Base-by-base conservation (phyloP, 2,888 invertebrate species). In the Eupithecia centaureata region DNA sequence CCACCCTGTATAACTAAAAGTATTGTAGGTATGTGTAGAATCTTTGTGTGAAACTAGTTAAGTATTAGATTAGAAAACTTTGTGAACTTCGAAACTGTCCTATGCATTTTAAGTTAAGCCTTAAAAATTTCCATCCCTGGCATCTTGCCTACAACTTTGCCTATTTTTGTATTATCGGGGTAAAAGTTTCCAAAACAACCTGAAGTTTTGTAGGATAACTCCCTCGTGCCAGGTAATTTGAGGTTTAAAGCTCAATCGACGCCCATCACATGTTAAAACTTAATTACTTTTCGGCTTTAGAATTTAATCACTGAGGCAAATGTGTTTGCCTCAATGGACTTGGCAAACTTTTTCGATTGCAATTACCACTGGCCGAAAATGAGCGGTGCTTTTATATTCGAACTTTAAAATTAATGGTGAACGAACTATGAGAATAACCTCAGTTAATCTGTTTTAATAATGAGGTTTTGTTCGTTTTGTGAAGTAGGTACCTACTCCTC, bases 281-380 rank as follows among this genome's bases (percentile, higher is more conserved):
- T 76, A 77, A 78, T 79, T 77, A 77, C 73, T 76, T 79, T 47
- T 73, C 68, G 32, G 64, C 64, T 71, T 73, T 71, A 58, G 65
- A 52, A 61, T 61, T 70, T 70, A 71, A 71, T 74, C 70, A 65
- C 71, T 67, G 63, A 32, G 67, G 65, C 42, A 28, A 63, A 61
- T 30, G 12, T 67, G 51, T 67, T 68, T 65, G 65, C 64, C 27
- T 28, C 61, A 47, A 59, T 67, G 33, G 57, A 25, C 56, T 32
- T 30, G 12, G 18, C 35, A 32, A 63, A 63, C 57, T 33, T 51
- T 57, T 66, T 57, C 33, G 13, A 12, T 64, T 52, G 38, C 47
- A 28, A 61, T 56, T 8, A 13, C 12, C 2, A 22, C 13, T 18
- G 25, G 25, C 52, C 10, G 32, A 27, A 61, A 61, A 61, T 35